A percentile compares a stretch with the other conserved stretches of the same genome.
These are phyloP conservation scores for Ceuthmochares aereus DNA, from an alignment of 2,113 vertebrate genomes.

Conservation along the genomic window DNA sequence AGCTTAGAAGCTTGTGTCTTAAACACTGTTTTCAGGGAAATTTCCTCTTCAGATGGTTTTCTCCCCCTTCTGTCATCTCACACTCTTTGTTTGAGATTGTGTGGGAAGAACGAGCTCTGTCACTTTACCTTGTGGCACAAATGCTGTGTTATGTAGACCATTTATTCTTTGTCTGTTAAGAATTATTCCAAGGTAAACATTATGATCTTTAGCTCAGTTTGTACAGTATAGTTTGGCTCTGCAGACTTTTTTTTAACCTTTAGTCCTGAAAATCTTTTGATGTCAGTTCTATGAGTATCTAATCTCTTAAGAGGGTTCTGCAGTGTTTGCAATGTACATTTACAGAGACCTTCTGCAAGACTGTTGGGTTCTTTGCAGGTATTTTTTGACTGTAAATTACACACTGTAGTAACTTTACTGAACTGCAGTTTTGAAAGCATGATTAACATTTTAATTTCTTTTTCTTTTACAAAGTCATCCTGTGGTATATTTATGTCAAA, in stretches of 20 bases:
- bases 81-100: not conserved
- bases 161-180: not conserved
- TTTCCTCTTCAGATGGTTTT: not conserved
- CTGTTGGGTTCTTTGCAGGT: not conserved
- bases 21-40: not conserved
- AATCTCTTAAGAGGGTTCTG: not conserved
- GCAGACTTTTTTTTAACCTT: not conserved
- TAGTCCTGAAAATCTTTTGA: not conserved
- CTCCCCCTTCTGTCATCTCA: not conserved
- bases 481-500: slow-evolving; percentile 3
- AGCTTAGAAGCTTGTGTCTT: not conserved
- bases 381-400: not conserved
- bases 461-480: slow-evolving; percentile 13
- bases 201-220: not conserved
- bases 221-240: not conserved
- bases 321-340: not conserved
- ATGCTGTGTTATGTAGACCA: not conserved
- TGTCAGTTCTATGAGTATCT: not conserved
- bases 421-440: slow-evolving; percentile 10
- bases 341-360: not conserved
- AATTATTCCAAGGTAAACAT: not conserved
- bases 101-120: not conserved
- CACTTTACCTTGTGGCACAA: not conserved
- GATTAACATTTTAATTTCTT: slow-evolving; percentile 63
- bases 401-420: slow-evolving; percentile 13